phyloP scores from a whole-genome alignment of 2,888 invertebrate genomes.

The Monochamus alternatus region DNA sequence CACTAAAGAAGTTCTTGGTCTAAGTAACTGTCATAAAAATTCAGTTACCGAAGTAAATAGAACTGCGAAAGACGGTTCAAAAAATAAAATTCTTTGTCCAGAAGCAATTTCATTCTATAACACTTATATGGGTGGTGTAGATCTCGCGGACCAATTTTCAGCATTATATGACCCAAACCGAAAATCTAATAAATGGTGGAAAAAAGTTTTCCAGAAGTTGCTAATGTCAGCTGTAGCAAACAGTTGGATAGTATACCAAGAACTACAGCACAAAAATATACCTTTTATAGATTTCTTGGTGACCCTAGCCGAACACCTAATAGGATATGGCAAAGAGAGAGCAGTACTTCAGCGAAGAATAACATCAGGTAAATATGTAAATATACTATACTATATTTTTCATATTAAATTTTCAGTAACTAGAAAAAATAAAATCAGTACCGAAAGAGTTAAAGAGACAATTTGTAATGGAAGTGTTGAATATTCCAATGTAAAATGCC shows the following conservation, averaged over 20 bases:
- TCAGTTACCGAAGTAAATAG: not conserved
- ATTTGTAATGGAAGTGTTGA: no score
- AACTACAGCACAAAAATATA: not conserved
- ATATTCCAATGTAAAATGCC: no score
- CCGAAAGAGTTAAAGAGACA: no score
- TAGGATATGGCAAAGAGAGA: not conserved
- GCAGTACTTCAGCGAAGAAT: no score
- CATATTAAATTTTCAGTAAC: no score
- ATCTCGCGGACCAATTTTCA: not conserved
- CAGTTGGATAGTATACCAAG: not conserved
- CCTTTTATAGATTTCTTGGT: not conserved
- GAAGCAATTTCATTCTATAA: constrained; percentile 3
- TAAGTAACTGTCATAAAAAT: constrained; percentile 2
- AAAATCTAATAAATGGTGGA: constrained; percentile 2
- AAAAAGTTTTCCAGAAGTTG: not conserved
- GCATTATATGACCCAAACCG: not conserved
- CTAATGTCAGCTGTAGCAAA: no score
- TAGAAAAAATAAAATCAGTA: no score
- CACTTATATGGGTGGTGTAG: not conserved
- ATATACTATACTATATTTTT: no score
- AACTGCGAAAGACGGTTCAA: not conserved
- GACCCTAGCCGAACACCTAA: constrained; percentile 2
- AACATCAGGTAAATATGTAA: no score
- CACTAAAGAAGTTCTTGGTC: not conserved
- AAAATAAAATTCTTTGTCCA: not conserved